phyloP scores from a whole-genome alignment of 1,140 invertebrate species.

The Drosophila obscura region DNA sequence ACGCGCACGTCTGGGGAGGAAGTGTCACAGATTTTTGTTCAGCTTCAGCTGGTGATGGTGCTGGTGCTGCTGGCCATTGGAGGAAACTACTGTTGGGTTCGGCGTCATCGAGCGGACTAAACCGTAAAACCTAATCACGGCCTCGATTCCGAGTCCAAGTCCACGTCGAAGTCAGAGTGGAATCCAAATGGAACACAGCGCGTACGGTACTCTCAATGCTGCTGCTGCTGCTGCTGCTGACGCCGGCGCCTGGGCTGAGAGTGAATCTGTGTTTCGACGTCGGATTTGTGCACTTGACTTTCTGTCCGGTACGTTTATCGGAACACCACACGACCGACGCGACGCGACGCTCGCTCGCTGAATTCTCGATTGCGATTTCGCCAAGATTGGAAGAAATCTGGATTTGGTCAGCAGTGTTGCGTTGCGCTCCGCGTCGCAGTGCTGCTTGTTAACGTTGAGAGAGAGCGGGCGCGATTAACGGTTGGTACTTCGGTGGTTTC shows the following conservation, averaged over 20 bases:
- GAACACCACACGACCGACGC: conserved; percentile 7
- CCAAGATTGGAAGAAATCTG: conserved; percentile 46
- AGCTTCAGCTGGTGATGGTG: conserved; percentile 29
- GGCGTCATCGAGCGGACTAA: conserved; percentile 82
- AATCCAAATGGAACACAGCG: conserved; percentile 40
- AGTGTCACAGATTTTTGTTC: conserved; percentile 50
- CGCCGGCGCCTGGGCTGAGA: conserved; percentile 64
- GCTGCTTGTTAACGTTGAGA: no score
- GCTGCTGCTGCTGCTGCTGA: conserved; percentile 22
- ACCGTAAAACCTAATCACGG: conserved; percentile 83
- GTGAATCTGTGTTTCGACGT: conserved; percentile 41
- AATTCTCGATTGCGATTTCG: conserved; percentile 67
- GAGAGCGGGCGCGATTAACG: no score
- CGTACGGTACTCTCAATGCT: neutral
- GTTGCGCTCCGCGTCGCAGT: no score
- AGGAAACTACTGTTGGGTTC: conserved; percentile 67
- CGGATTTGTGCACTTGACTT: conserved; percentile 37
- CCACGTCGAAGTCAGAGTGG: no score
- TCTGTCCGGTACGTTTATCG: conserved; percentile 33
- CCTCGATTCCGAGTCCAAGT: conserved; percentile 18
- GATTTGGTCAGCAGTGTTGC: no score
- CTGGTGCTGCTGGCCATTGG: conserved; percentile 33
- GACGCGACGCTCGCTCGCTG: no score
- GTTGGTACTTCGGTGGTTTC: no score
- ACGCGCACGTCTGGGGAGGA: conserved; percentile 1